phyloP scores from a whole-genome alignment of 2,888 invertebrate genomes.

The Pandemis heparana region DNA sequence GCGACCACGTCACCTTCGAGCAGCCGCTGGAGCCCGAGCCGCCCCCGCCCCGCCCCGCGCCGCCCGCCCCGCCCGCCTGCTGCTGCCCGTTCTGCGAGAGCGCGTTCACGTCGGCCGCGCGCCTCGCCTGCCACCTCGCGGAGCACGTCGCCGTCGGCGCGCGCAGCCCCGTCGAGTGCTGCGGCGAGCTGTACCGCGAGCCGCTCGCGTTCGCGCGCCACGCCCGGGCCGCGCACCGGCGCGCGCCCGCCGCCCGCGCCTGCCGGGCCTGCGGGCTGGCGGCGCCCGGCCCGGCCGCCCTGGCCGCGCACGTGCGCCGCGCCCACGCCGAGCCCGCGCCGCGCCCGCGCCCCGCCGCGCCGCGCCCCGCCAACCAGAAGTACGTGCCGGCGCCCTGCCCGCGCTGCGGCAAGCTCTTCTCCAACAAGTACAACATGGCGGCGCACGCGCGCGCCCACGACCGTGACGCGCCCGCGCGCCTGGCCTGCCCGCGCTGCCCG shows the following conservation, averaged over 20 bases:
- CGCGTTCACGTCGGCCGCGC: constrained; percentile 63
- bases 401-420: constrained; percentile 78
- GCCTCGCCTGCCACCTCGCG: constrained; percentile 66
- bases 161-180: constrained; percentile 60
- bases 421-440: constrained; percentile 79
- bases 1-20: constrained; percentile 65
- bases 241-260: constrained; percentile 20
- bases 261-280: constrained; percentile 51
- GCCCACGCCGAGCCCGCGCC: constrained; percentile 45
- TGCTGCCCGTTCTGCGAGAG: constrained; percentile 67
- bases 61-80: constrained; percentile 47
- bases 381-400: constrained; percentile 75
- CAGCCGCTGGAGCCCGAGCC: constrained; percentile 57
- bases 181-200: constrained; percentile 53
- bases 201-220: constrained; percentile 62
- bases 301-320: constrained; percentile 46
- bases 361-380: constrained; percentile 57
- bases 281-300: constrained; percentile 55
- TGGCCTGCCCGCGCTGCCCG: constrained; percentile 62
- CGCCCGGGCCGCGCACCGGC: constrained; percentile 59
- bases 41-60: constrained; percentile 54
- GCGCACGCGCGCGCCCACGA: constrained; percentile 76
- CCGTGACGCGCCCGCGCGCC: constrained; percentile 50
- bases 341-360: constrained; percentile 45
- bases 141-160: constrained; percentile 60